A percentile compares a stretch with the other conserved stretches of the same genome.
Evolutionary conservation across 2,888 invertebrate genomes (phyloP).

Genomic region (Cryptocheilus praepositus): DNA sequence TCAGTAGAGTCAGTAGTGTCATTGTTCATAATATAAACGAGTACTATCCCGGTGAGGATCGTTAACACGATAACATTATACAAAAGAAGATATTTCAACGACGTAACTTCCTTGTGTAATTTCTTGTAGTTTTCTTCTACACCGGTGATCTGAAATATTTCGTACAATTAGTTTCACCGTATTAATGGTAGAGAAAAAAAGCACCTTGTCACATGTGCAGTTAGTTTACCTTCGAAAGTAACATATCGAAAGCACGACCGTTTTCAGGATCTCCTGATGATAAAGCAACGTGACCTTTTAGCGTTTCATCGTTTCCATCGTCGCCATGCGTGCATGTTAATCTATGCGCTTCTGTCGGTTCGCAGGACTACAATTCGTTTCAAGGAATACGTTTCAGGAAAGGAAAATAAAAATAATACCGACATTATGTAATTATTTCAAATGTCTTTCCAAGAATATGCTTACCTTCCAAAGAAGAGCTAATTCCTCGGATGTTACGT

Average conservation of each 20-base stretch:
- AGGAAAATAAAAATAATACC: slow-evolving; percentile 10
- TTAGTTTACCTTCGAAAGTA: slow-evolving; percentile 65
- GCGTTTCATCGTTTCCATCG: slow-evolving; percentile 58
- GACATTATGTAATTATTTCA: not conserved
- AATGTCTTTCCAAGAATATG: not conserved
- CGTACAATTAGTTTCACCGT: not conserved
- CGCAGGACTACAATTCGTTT: slow-evolving; percentile 33
- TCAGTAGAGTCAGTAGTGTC: slow-evolving; percentile 66
- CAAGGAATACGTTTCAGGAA: slow-evolving; percentile 1
- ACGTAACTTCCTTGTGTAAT: slow-evolving; percentile 76
- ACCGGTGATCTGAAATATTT: slow-evolving; percentile 69
- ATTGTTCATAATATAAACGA: slow-evolving; percentile 74
- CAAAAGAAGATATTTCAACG: slow-evolving; percentile 76
- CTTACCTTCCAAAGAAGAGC: slow-evolving; percentile 85
- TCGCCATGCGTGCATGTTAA: slow-evolving; percentile 80
- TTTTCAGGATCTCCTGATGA: slow-evolving; percentile 49
- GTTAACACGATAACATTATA: slow-evolving; percentile 76
- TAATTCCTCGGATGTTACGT: slow-evolving; percentile 79
- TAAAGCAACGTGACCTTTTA: slow-evolving; percentile 55
- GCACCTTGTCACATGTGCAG: not conserved
- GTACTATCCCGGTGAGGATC: slow-evolving; percentile 72
- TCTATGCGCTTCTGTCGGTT: slow-evolving; percentile 79
- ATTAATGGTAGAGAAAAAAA: not conserved
- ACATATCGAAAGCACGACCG: slow-evolving; percentile 62
- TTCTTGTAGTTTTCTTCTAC: slow-evolving; percentile 74